Base-by-base conservation (phyloP, 2,888 invertebrate species). In the Aleiodes alternator region DNA sequence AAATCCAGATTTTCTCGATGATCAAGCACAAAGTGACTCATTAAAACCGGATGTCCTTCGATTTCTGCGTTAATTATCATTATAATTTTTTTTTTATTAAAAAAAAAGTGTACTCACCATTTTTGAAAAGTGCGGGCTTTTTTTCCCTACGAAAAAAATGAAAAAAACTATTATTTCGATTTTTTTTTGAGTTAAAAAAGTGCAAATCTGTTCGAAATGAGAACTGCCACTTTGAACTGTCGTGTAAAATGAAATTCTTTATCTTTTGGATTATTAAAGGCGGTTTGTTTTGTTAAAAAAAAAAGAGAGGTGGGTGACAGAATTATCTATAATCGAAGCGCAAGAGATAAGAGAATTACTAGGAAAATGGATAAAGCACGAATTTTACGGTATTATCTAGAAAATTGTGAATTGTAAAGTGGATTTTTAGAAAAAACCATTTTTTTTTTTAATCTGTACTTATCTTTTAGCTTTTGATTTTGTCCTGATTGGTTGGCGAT, bases 251-350 rank as follows among this genome's bases (percentile, higher is more conserved):
- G 9, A 6, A 64, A 48, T 64, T 64, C 48, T 43, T 64, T 64
- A 64, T 64, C 64, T 64, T 11, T 11, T 23, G 11, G 48, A 64
- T 64, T 48, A 43, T 43, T 64, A 9, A 14, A 4, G 16, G 16
- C 48, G 23, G 11, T 64, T 64, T 64, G 43, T 64, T 23, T 0
- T 43, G 9, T 43, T 9, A 43, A 43, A 43, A 43, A 43, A 11
- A 48, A 11, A 23, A 43, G 14, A 11, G 11, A 43, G 14, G 16
- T 64, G 64, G 14, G 43, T 43, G 23, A 43, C 43, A 64, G 43
- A 48, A 64, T 64, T 64, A 43, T 64, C 64, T 64, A 48, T 48
- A 64, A 64, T 64, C 64, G 43, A 64, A 48, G 16, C 64, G 4
- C 23, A 0, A 48, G 43, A 43, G 64, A 64, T 64, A 64, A 64